Base-by-base conservation (phyloP, 1,140 invertebrate genomes). In the Bombus polaris region DNA sequence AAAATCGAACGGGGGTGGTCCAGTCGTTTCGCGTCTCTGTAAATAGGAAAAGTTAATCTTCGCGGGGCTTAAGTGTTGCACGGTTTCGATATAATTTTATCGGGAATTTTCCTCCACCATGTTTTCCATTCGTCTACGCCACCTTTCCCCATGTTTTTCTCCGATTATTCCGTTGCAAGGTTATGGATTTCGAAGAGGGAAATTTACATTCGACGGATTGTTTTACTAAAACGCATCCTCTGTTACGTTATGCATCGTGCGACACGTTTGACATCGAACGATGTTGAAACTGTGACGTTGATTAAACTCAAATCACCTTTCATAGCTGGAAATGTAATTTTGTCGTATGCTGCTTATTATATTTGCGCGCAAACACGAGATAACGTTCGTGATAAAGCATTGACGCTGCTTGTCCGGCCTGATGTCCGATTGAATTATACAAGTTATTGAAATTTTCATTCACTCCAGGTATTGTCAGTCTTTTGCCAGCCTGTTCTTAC, bases 291-390 rank as follows among this genome's bases (percentile, higher is more conserved):
- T 44, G 82, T 42, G 65, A 78, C 74, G 35, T 37, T 66, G 74
- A 78, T 78, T 83, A 78, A 83, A 83, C n/a, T 25, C 47, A 28
- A 78, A 57, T 70, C 75, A 53, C 82, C 82, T 83, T 83, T 83
- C 74, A 83, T 70, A 78, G 12, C 62, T 57, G 74, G 47, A 35
- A 57, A 78, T 78, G 75, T 83, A 83, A 83, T 83, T 83, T 83
- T 70, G 74, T 44, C 28, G 25, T 39, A 18, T 8, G 37, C 35
- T 76, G 75, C 47, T 37, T 57, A 68, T 78, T 77, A 75, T 83
- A 57, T 83, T 78, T 78, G 62, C 15, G 13, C 65, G 65, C 13
- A 78, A 78, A 83, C 53, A 83, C 22, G 44, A 39, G 68, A 81
- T 71, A 57, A 72, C 37, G 68, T 72, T 22, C 47, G 44, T 5